phyloP scores from a whole-genome alignment of 1,140 invertebrate genomes.

The Octopus bimaculoides region DNA sequence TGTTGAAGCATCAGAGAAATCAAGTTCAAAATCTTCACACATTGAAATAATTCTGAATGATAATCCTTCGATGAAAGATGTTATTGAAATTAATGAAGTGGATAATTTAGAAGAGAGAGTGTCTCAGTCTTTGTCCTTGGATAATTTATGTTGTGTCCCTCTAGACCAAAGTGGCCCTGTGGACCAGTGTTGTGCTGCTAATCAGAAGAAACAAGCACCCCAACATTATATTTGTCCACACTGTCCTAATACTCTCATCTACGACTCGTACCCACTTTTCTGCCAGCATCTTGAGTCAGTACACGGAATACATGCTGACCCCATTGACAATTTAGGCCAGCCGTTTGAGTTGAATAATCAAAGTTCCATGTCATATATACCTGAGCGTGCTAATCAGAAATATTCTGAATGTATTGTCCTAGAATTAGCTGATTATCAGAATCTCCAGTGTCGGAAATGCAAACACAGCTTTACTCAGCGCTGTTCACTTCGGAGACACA shows the following conservation, averaged over 20 bases:
- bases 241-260: slow-evolving; percentile 6
- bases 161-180: neutral
- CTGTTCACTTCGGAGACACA: slow-evolving; percentile 5
- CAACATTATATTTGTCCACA: neutral
- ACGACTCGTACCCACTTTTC: neutral
- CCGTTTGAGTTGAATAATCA: neutral
- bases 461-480: neutral
- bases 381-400: neutral
- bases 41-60: no score
- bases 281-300: neutral
- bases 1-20: no score
- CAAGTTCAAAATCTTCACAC: no score
- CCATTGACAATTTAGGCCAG: neutral
- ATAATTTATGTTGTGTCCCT: neutral
- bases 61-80: neutral
- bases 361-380: no score
- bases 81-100: neutral
- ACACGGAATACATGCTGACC: neutral
- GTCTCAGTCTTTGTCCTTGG: neutral
- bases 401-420: neutral
- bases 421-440: slow-evolving; percentile 1
- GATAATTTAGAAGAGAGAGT: neutral
- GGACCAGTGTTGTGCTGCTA: neutral
- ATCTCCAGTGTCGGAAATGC: slow-evolving; percentile 8
- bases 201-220: neutral